Percentiles rank a stretch among this genome's conserved stretches.
These are phyloP conservation scores for Selene dorsalis DNA, from an alignment of 2,797 vertebrate species.

Conservation along the genomic window DNA sequence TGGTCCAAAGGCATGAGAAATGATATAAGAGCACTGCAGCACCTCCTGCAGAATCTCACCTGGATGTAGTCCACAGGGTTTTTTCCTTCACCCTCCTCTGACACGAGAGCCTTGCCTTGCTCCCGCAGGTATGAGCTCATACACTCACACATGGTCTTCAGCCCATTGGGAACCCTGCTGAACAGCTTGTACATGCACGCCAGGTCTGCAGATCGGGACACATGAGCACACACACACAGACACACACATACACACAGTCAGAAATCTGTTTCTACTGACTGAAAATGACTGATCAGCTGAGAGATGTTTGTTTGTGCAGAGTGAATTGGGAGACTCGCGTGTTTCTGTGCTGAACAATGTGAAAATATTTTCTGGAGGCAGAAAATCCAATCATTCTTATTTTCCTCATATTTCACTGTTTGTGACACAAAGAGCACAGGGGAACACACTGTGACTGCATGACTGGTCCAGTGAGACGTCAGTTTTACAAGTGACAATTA, in stretches of 20 bases:
- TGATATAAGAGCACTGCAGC: background rate
- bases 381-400: conserved; percentile 18
- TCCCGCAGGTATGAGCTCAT: conserved; percentile 97
- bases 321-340: conserved; percentile 3
- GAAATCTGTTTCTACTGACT: conserved; percentile 8
- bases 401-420: conserved; percentile 1
- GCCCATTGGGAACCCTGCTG: conserved; percentile 95
- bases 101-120: conserved; percentile 96
- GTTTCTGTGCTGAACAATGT: background rate
- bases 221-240: conserved; percentile 36
- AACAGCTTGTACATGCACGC: conserved; percentile 99
- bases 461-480: background rate
- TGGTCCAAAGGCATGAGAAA: background rate
- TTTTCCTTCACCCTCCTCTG: conserved; percentile 97
- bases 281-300: conserved; percentile 19
- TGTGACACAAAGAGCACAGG: conserved; percentile 8
- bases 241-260: background rate
- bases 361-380: conserved; percentile 6
- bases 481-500: conserved; percentile 19
- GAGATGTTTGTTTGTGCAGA: conserved; percentile 15
- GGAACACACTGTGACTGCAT: background rate
- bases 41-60: conserved; percentile 75
- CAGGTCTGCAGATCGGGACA: conserved; percentile 85
- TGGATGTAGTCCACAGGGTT: conserved; percentile 98
- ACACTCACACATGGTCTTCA: conserved; percentile 99